These are phyloP conservation scores for Drosophila kanapiae DNA, from an alignment of 1,140 invertebrate genomes.

Conservation along the genomic window DNA sequence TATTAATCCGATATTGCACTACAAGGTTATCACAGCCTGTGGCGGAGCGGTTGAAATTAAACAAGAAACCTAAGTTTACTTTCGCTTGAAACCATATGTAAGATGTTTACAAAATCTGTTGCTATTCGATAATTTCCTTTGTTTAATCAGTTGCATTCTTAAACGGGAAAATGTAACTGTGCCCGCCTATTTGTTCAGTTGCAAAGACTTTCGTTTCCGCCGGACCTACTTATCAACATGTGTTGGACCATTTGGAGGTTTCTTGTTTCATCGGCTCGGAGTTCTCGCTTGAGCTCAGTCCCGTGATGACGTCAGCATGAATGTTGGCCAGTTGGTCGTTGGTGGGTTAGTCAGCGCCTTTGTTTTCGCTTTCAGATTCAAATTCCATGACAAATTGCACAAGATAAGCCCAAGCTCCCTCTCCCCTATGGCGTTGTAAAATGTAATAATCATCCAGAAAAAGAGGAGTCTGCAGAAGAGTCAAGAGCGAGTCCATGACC, in stretches of 20 bases:
- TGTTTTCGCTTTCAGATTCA: constrained; percentile 70
- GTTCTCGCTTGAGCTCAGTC: constrained; percentile 12
- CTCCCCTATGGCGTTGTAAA: constrained; percentile 28
- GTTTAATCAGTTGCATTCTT: constrained; percentile 9
- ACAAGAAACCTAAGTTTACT: constrained; percentile 2
- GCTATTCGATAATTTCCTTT: neutral
- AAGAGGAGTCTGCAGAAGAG: constrained; percentile 2
- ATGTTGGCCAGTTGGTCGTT: constrained; percentile 60
- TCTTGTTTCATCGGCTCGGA: constrained; percentile 2
- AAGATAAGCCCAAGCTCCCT: constrained; percentile 55
- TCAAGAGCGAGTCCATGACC: constrained; percentile 55
- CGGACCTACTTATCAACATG: constrained; percentile 55
- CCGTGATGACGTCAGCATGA: constrained; percentile 56
- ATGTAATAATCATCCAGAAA: constrained; percentile 56
- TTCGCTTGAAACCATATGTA: constrained; percentile 1
- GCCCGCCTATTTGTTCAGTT: constrained; percentile 36
- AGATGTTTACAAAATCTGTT: neutral
- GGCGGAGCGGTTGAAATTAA: neutral
- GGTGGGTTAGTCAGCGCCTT: constrained; percentile 17
- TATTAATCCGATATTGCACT: neutral
- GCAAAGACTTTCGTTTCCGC: constrained; percentile 25
- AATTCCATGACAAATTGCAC: constrained; percentile 77
- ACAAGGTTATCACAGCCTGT: neutral
- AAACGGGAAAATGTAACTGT: neutral
- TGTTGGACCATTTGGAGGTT: constrained; percentile 12